Evolutionary conservation across 2,797 vertebrate genomes (phyloP).

Genomic region (Zalophus californianus): DNA sequence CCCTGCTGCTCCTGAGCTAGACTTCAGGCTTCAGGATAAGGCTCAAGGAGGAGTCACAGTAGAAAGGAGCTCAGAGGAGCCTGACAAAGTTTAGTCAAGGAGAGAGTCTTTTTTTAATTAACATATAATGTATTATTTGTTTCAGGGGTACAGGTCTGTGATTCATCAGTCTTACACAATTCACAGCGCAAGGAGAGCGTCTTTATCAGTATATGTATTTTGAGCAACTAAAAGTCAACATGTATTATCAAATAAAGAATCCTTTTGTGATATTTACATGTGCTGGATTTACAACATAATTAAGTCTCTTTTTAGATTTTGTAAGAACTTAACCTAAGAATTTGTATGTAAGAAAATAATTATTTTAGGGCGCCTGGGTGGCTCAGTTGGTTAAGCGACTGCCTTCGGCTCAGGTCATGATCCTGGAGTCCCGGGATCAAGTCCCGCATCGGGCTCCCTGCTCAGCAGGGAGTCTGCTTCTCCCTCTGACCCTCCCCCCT

Average conservation of each 20-base stretch:
- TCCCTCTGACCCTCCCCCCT: too few species aligned
- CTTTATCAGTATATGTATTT: not conserved
- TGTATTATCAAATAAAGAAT: conserved; percentile 38
- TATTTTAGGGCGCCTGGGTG: not conserved
- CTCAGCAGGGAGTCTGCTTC: too few species aligned
- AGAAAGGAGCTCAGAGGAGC: not conserved
- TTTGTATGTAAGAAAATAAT: conserved; percentile 32
- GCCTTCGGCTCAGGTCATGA: too few species aligned
- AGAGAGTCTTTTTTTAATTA: not conserved
- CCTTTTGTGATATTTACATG: not conserved
- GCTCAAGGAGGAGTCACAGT: not conserved
- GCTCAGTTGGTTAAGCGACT: too few species aligned
- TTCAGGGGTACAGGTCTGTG: too few species aligned
- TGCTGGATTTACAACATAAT: not conserved
- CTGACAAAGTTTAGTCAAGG: not conserved
- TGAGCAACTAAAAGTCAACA: not conserved
- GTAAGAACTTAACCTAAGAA: not conserved
- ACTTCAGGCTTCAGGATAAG: not conserved
- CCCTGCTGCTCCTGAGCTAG: not conserved
- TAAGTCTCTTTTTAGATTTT: conserved; percentile 38
- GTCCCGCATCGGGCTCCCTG: too few species aligned
- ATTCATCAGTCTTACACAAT: too few species aligned
- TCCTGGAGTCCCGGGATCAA: too few species aligned
- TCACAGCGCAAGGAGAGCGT: not conserved
- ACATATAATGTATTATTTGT: too few species aligned